phyloP scores from a whole-genome alignment of 1,140 invertebrate genomes.

The Goniozus legneri region DNA sequence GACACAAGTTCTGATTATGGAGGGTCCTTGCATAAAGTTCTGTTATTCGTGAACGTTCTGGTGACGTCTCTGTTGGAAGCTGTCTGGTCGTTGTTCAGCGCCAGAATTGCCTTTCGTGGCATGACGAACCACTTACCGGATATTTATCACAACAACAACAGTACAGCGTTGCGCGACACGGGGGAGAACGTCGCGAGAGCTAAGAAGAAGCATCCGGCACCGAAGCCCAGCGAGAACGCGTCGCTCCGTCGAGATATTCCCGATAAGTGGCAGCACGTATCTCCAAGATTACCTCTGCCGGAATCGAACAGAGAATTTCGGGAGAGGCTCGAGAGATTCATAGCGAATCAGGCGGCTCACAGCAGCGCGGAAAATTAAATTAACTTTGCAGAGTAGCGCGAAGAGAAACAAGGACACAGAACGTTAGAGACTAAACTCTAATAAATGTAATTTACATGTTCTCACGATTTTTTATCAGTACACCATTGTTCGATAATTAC shows the following conservation, averaged over 20 bases:
- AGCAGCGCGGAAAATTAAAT: no score
- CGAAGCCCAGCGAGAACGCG: slow-evolving; percentile 19
- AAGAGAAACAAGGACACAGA: no score
- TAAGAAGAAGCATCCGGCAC: slow-evolving; percentile 12
- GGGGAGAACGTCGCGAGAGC: not conserved
- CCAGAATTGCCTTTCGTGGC: slow-evolving; percentile 59
- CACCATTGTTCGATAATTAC: no score
- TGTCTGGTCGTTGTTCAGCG: slow-evolving; percentile 60
- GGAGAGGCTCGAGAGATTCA: slow-evolving; percentile 40
- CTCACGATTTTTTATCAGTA: no score
- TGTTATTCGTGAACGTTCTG: slow-evolving; percentile 59
- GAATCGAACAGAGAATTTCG: slow-evolving; percentile 38
- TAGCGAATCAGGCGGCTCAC: slow-evolving; percentile 36
- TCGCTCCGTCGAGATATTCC: slow-evolving; percentile 21
- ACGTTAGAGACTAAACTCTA: no score
- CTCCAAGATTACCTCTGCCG: slow-evolving; percentile 31
- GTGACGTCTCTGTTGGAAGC: slow-evolving; percentile 59
- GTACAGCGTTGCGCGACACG: not conserved
- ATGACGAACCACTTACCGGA: slow-evolving; percentile 61
- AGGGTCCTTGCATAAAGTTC: no score
- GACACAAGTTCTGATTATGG: no score
- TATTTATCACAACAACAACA: slow-evolving; percentile 1
- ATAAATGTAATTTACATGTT: no score
- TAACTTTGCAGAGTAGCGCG: slow-evolving; percentile 7
- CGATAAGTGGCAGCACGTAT: slow-evolving; percentile 24